Conservation (phyloP, 2,113 vertebrate species). For the Halichoeres trimaculatus region DNA sequence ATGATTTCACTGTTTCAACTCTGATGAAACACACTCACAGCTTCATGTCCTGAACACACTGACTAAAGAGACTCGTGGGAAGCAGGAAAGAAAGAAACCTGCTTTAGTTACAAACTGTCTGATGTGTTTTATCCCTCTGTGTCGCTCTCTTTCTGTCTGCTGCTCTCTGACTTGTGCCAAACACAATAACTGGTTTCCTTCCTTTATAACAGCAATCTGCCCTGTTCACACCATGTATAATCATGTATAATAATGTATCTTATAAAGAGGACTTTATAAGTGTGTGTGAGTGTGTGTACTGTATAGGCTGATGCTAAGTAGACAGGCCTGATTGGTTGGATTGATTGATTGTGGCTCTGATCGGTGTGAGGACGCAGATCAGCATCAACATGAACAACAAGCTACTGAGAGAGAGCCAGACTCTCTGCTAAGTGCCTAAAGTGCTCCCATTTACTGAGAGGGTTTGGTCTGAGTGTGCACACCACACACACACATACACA, state of each 20-base stretch:
- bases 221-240: conserved; percentile 30
- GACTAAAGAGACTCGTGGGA: neutral
- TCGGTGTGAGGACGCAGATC: conserved; percentile 23
- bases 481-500: conserved; percentile 14
- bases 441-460: conserved; percentile 44
- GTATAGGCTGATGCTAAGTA: conserved; percentile 11
- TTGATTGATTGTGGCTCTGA: conserved; percentile 30
- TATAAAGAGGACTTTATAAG: neutral
- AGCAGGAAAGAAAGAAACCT: too few relatives aligned
- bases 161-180: conserved; percentile 63
- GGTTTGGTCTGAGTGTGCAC: conserved; percentile 53
- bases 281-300: neutral
- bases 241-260: neutral
- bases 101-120: neutral
- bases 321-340: conserved; percentile 35
- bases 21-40: conserved; percentile 42
- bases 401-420: conserved; percentile 38
- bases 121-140: conserved; percentile 45
- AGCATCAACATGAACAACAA: conserved; percentile 10
- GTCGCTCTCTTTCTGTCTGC: conserved; percentile 40
- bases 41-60: conserved; percentile 36
- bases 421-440: conserved; percentile 64
- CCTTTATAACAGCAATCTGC: conserved; percentile 52
- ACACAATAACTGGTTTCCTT: conserved; percentile 47
- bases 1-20: too few relatives aligned